Conservation (phyloP, 2,888 invertebrate genomes). For the Eupithecia insigniata region DNA sequence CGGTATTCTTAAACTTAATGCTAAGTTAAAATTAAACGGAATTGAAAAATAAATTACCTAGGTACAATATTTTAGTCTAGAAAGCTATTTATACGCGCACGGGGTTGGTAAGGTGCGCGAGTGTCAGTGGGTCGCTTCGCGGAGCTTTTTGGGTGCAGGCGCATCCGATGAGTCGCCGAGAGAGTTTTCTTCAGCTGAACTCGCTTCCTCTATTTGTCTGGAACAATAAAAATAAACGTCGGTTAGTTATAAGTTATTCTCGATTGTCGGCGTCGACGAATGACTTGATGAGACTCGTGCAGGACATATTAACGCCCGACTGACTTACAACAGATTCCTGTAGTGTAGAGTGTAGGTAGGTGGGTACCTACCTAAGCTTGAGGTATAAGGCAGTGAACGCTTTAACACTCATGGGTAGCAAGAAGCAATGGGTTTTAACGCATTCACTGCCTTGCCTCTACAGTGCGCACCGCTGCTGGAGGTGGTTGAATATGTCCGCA, state of each 20-base stretch:
- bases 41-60: conserved; percentile 86
- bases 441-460: neutral
- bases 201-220: conserved; percentile 81
- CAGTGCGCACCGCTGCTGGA: neutral
- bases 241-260: too few relatives aligned
- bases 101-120: conserved; percentile 71
- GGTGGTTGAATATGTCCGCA: neutral
- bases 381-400: too few relatives aligned
- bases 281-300: neutral
- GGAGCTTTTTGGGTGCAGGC: conserved; percentile 73
- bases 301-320: neutral
- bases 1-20: conserved; percentile 81
- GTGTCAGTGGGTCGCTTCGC: conserved; percentile 81
- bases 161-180: conserved; percentile 74
- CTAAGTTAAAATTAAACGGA: conserved; percentile 85
- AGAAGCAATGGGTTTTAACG: neutral
- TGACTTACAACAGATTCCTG: neutral
- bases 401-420: too few relatives aligned
- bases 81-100: conserved; percentile 82
- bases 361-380: too few relatives aligned
- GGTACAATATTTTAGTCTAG: conserved; percentile 84
- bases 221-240: conserved; percentile 35
- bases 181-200: conserved; percentile 83
- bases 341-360: too few relatives aligned
- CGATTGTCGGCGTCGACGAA: neutral